These are phyloP conservation scores for Erebia epiphron DNA, from an alignment of 2,888 invertebrate genomes.

Conservation along the genomic window DNA sequence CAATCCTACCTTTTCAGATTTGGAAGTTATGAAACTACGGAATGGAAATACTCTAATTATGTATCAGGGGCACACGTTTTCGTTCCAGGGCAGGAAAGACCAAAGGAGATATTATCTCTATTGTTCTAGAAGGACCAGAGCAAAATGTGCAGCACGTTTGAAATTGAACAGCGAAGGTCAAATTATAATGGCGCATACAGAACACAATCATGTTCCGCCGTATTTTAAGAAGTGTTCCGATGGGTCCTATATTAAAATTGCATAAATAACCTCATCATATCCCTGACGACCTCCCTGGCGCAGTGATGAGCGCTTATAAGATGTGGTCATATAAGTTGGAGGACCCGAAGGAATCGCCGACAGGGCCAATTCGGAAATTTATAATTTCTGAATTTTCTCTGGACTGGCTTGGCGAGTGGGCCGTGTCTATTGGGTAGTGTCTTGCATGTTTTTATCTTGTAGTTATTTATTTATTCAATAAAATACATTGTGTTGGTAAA, in stretches of 20 bases:
- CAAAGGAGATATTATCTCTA: conserved; percentile 37
- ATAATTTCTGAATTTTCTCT: no score
- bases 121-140: conserved; percentile 36
- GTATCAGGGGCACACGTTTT: conserved; percentile 45
- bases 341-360: no score
- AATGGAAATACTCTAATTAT: conserved; percentile 32
- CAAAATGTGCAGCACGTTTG: conserved; percentile 41
- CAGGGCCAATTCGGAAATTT: no score
- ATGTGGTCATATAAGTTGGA: no score
- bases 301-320: no score
- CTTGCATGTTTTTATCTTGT: no score
- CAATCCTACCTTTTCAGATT: neutral
- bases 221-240: conserved; percentile 14
- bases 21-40: conserved; percentile 12
- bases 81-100: conserved; percentile 40
- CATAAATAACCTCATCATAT: neutral
- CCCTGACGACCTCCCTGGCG: no score
- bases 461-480: no score
- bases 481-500: no score
- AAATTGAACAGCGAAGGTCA: conserved; percentile 36
- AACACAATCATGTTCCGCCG: conserved; percentile 47
- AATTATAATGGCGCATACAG: conserved; percentile 32
- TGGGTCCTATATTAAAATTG: conserved; percentile 28
- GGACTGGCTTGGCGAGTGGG: no score
- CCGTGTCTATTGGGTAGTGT: no score